Base-by-base conservation (phyloP, 2,888 invertebrate species). In the Caenorhabditis plicata region DNA sequence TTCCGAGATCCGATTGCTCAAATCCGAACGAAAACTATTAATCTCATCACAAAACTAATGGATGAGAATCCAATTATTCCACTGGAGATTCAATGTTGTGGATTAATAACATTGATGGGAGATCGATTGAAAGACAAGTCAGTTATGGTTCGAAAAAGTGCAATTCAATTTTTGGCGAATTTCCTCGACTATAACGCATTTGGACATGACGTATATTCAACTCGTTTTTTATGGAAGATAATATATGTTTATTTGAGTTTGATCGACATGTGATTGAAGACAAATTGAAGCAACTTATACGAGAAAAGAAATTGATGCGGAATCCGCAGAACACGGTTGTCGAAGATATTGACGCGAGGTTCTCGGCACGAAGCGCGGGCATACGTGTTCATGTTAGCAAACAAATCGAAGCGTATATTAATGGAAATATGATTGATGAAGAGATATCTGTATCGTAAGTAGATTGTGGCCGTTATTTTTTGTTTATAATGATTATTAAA, bases 121-220 rank as follows among this genome's bases (percentile, higher is more conserved):
- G 26, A 44, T 9, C 42, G 65, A 3, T 19, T 69, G n/a, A 23
- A 35, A 9, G 65, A 69, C 25, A 66, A 64, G 26, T 58, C 60
- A 17, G 88, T 89, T 5, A 85, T 87, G 49, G 94, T 93, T 0
- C 86, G 94, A 26, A 93, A 91, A 82, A 87, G 87, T 61, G 90
- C 93, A 3, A 87, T 91, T 51, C 88, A 88, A 76, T 85, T 91
- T 29, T 81, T 91, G 4, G 88, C 88, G 62, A 22, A 26, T 9
- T 88, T 93, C 81, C 83, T 95, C 33, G 88, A 90, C 81, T 87
- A 87, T 67, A 94, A 95, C 84, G 89, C 90, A 4, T 94, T 60
- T 36, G 72, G 73, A 25, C 70, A 71, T 23, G 70, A 75, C 50
- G 74, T 73, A 35, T 35, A 35, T 7, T 17, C 17, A 40, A 20